phyloP scores from a whole-genome alignment of 2,888 invertebrate genomes.

The Clivina fossor region DNA sequence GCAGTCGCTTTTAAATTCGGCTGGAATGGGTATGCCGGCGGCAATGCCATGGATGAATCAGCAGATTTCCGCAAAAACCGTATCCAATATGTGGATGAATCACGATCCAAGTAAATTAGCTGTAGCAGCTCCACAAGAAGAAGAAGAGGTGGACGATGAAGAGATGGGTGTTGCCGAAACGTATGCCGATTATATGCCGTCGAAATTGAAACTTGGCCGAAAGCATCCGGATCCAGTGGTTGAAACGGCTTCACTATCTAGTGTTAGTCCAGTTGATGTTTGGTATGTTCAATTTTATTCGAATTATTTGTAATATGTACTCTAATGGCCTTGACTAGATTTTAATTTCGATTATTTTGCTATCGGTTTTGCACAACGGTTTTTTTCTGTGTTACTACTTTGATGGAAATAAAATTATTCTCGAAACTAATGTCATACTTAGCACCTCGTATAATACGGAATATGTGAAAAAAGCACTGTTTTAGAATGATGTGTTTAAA shows the following conservation, averaged over 20 bases:
- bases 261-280: slow-evolving; percentile 92
- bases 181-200: slow-evolving; percentile 97
- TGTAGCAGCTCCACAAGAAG: slow-evolving; percentile 41
- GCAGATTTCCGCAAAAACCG: slow-evolving; percentile 56
- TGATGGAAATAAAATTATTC: too few species aligned
- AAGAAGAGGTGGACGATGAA: slow-evolving; percentile 78
- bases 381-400: neutral
- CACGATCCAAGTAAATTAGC: slow-evolving; percentile 45
- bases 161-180: slow-evolving; percentile 98
- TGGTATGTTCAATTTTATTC: slow-evolving; percentile 52
- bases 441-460: too few species aligned
- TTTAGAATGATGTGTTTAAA: too few species aligned
- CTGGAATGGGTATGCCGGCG: slow-evolving; percentile 41
- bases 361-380: neutral
- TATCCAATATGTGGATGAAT: slow-evolving; percentile 64
- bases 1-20: slow-evolving; percentile 48
- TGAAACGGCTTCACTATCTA: slow-evolving; percentile 96
- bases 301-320: neutral
- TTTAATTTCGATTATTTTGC: neutral
- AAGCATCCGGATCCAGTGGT: slow-evolving; percentile 99
- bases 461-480: too few species aligned
- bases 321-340: neutral
- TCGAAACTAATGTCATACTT: too few species aligned
- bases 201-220: slow-evolving; percentile 89
- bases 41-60: slow-evolving; percentile 46